Percentiles rank a stretch among this genome's conserved stretches.
These are phyloP conservation scores for Amblyraja radiata DNA, from an alignment of 2,797 vertebrate species.

Conservation along the genomic window DNA sequence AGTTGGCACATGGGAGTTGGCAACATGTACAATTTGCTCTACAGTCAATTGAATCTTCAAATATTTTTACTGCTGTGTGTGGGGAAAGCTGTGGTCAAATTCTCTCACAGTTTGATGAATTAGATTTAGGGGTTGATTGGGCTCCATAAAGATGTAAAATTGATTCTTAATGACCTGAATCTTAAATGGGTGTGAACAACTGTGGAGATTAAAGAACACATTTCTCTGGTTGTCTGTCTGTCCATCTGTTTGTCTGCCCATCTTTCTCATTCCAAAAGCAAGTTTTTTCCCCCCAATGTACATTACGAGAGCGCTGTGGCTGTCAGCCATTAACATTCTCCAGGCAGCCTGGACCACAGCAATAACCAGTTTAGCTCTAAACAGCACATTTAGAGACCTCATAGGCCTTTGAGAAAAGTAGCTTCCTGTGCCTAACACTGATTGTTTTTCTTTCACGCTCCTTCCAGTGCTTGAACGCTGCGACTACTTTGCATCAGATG, in stretches of 20 bases:
- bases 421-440: background rate
- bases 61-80: background rate
- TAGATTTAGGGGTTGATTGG: background rate
- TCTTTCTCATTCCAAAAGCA: background rate
- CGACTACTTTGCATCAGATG: constrained; percentile 19
- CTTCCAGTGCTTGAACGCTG: background rate
- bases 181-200: background rate
- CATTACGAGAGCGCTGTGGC: background rate
- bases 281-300: background rate
- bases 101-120: background rate
- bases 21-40: background rate
- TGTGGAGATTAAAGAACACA: background rate
- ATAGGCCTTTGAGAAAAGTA: background rate
- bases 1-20: background rate
- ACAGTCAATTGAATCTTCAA: background rate
- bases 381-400: background rate
- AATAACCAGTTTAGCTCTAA: background rate
- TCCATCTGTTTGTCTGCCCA: background rate
- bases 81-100: background rate
- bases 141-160: background rate
- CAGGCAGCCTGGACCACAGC: background rate
- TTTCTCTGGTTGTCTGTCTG: background rate
- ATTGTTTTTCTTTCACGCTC: constrained; percentile 7
- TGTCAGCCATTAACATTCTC: background rate
- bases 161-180: too few relatives aligned